These are phyloP conservation scores for Standfussiana lucernea DNA, from an alignment of 2,888 invertebrate genomes.

Conservation along the genomic window DNA sequence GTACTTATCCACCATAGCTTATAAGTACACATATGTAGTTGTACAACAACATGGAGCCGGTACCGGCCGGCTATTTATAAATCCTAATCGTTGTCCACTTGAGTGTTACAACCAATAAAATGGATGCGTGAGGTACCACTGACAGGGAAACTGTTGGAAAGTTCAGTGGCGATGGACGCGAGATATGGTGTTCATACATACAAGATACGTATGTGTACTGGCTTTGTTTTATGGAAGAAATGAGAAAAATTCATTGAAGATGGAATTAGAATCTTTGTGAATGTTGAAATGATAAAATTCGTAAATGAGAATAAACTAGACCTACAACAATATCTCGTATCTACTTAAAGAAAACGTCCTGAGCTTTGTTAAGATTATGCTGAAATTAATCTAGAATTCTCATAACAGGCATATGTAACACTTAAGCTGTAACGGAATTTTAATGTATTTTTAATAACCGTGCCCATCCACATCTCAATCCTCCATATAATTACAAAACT, in stretches of 20 bases:
- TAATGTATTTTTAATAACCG: neutral
- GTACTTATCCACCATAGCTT: neutral
- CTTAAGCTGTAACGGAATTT: neutral
- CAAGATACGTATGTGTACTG: neutral
- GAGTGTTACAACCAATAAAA: constrained; percentile 55
- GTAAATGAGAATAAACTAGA: neutral
- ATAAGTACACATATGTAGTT: neutral
- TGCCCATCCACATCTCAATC: neutral
- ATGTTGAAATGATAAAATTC: neutral
- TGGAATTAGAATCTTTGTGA: neutral
- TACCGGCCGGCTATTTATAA: constrained; percentile 57
- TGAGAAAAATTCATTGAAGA: neutral
- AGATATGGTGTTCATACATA: neutral
- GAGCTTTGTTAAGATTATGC: neutral
- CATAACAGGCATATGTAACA: neutral
- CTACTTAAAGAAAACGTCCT: neutral
- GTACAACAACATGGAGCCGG: constrained; percentile 9
- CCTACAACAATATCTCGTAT: neutral
- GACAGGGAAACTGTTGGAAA: constrained; percentile 54
- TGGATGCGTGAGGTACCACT: constrained; percentile 32
- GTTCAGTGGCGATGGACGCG: constrained; percentile 18
- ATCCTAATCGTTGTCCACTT: constrained; percentile 40
- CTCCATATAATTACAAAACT: neutral
- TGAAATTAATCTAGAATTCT: neutral
- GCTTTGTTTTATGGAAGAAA: neutral